Conservation (phyloP, 2,888 invertebrate species). For the Stenichneumon culpator region DNA sequence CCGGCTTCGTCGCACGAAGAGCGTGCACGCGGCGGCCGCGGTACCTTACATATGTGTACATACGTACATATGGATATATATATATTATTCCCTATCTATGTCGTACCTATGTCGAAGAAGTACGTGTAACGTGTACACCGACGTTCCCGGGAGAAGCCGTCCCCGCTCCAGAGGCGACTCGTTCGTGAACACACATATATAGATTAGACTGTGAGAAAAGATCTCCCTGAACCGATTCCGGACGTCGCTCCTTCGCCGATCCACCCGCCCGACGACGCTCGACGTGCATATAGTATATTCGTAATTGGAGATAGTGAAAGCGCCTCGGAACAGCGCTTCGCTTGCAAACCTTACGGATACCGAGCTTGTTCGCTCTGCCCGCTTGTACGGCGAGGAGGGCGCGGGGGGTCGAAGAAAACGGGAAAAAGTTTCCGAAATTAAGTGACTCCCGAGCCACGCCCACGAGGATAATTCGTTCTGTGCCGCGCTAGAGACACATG, state of each 20-base stretch:
- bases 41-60: not conserved
- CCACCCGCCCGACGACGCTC: constrained; percentile 50
- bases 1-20: constrained; percentile 68
- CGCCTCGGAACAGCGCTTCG: constrained; percentile 27
- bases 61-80: not conserved
- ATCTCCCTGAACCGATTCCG: constrained; percentile 65
- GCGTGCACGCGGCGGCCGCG: constrained; percentile 43
- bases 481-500: constrained; percentile 4
- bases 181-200: not conserved
- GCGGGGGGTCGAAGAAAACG: not conserved
- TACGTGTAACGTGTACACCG: constrained; percentile 44
- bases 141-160: constrained; percentile 30
- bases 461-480: constrained; percentile 45
- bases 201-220: constrained; percentile 68
- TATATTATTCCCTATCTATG: constrained; percentile 33
- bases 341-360: constrained; percentile 4
- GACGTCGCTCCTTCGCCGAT: constrained; percentile 52
- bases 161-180: constrained; percentile 23
- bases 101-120: constrained; percentile 7
- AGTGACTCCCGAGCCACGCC: constrained; percentile 50
- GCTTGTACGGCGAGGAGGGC: not conserved
- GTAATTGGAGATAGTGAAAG: constrained; percentile 82
- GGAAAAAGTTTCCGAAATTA: constrained; percentile 50
- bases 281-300: constrained; percentile 67
- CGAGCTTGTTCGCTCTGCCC: constrained; percentile 4